Conservation (phyloP, 2,797 vertebrate species). For the Paguma larvata region DNA sequence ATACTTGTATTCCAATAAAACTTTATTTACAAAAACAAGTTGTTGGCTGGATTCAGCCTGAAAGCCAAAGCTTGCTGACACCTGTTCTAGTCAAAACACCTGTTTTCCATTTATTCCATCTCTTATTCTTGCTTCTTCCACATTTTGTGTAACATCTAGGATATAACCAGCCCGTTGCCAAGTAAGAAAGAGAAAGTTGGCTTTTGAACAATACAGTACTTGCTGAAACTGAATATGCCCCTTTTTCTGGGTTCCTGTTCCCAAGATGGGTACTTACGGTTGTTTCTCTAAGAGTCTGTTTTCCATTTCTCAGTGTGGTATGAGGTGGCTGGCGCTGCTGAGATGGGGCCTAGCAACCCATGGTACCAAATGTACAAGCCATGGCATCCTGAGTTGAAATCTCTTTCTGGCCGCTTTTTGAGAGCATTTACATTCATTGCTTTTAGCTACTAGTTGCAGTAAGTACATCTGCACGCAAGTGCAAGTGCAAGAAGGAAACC, state of each 20-base stretch:
- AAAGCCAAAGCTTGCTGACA: background rate
- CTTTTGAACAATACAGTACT: background rate
- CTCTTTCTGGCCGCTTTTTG: background rate
- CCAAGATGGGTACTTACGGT: background rate
- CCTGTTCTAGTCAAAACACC: background rate
- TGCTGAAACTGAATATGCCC: accelerated
- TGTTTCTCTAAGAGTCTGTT: background rate
- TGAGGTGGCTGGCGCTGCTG: background rate
- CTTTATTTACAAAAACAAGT: background rate
- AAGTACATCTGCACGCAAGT: background rate
- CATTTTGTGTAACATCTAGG: background rate
- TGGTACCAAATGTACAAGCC: background rate
- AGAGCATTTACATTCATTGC: background rate
- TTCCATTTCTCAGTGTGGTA: slow-evolving; percentile 30
- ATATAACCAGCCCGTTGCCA: background rate
- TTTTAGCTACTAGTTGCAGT: background rate
- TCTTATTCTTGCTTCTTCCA: background rate
- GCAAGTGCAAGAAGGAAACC: background rate
- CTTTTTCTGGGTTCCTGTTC: background rate
- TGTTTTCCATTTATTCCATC: background rate
- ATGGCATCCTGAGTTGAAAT: background rate
- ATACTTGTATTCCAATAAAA: background rate
- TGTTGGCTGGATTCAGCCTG: background rate
- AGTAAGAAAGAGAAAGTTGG: background rate
- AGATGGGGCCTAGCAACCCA: accelerated